Evolutionary conservation across 2,797 vertebrate genomes (phyloP), one percentile per base, ranked within the genome.

Genomic region (Phylloscopus collybita): DNA sequence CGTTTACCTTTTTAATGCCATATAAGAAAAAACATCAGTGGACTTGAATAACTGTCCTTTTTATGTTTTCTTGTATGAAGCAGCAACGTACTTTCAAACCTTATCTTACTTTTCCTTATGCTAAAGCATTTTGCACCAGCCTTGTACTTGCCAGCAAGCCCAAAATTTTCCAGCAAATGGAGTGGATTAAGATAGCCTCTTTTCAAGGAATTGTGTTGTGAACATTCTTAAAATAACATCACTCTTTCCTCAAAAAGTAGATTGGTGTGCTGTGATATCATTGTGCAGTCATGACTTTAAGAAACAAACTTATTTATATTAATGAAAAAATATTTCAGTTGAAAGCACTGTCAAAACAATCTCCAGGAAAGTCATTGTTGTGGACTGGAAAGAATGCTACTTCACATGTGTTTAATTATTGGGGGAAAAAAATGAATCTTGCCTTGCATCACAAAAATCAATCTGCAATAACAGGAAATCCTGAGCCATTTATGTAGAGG

Each of bases 391-490:
- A 96, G 93, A 97, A 97, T 92, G 85, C 87, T 92, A 70, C 93
- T 95, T 95, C 96, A 97, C 53, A 40, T 98, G 97, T 97, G 69
- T 97, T 97, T 98, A 97, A 98, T 98, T 97, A 97, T 75, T 75
- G 83, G 80, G 80, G 42, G 36, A 47, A 51, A 56, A 53, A 93
- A 76, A 84, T 93, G 59, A 95, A 95, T 95, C 93, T 95, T 94
- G 92, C 79, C 86, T 93, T 89, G 81, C 94, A 97, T 97, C 94
- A 94, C 90, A 96, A 95, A 93, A 97, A 95, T 93, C 71, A 89
- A 94, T 96, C 88, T 96, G 62, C 96, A 97, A 95, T 96, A 97
- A 97, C 97, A 98, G 97, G 97, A 98, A 97, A 97, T 97, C 95
- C 79, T 79, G 96, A 95, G 70, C 90, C 95, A 91, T 96, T 97